Percentiles rank a stretch among this genome's conserved stretches.
These are phyloP conservation scores for Dinothrombium tinctorium DNA, from an alignment of 1,140 invertebrate species.

Conservation along the genomic window DNA sequence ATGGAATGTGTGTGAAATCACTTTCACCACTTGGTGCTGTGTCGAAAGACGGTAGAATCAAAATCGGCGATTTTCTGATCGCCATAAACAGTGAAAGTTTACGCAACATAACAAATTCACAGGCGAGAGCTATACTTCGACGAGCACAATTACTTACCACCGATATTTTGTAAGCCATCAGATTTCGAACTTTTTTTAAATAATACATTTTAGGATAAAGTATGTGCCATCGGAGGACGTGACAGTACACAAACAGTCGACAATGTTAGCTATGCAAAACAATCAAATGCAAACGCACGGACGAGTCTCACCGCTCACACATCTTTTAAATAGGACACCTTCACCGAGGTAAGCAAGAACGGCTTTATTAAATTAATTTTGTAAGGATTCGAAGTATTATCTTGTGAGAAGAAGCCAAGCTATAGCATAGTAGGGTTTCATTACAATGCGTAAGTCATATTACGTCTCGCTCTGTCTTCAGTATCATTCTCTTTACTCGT, in stretches of 20 bases:
- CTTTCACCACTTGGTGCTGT: slow-evolving; percentile 29
- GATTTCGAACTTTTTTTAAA: background rate
- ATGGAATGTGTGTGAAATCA: slow-evolving; percentile 35
- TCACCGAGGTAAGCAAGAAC: slow-evolving; percentile 8
- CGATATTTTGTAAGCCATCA: slow-evolving; percentile 26
- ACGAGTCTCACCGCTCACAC: slow-evolving; percentile 14
- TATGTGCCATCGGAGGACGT: slow-evolving; percentile 31
- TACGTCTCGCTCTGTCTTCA: no score
- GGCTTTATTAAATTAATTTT: background rate
- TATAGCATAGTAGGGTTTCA: no score
- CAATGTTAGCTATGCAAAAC: slow-evolving; percentile 18
- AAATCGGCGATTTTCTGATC: slow-evolving; percentile 25
- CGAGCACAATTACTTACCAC: slow-evolving; percentile 31
- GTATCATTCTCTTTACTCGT: background rate
- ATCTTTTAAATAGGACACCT: slow-evolving; percentile 21
- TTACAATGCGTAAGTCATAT: no score
- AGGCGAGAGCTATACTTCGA: slow-evolving; percentile 35
- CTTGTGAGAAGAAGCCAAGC: no score
- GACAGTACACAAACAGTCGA: slow-evolving; percentile 21
- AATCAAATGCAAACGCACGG: slow-evolving; percentile 8
- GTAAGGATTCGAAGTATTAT: background rate
- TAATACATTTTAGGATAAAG: slow-evolving; percentile 23
- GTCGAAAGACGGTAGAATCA: slow-evolving; percentile 30
- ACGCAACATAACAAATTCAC: slow-evolving; percentile 32
- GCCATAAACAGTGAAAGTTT: slow-evolving; percentile 38